Evolutionary conservation across 2,113 vertebrate genomes (phyloP), one percentile per base, ranked within the genome.

Genomic region (Chaetorhynchus papuensis): DNA sequence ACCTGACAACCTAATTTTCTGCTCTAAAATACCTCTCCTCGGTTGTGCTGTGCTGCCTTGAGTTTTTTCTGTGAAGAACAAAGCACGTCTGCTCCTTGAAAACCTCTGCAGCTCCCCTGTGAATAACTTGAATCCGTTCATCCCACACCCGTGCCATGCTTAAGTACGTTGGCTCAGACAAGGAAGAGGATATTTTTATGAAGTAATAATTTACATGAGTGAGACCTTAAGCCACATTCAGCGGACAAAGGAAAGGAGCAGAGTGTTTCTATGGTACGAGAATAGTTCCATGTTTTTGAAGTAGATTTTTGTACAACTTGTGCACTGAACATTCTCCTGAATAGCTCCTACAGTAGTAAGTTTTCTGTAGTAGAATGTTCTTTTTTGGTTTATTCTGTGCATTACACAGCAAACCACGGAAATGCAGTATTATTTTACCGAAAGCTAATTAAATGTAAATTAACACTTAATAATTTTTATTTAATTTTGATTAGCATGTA

Each of bases 401-500:
- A 31, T 80, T 69, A 56, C 9, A 41, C 20, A 61, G 37, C 57
- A 91, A 92, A 45, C 27, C 28, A 17, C 3, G 15, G 53, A 84
- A 94, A 68, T 83, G 30, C 15, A 70, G 28, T 81, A 92, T 79
- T 85, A 64, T 88, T 92, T 87, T 83, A 86, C 57, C 33, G 39
- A 83, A 82, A 90, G 52, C 70, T 13, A 83, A 90, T 88, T 77
- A 80, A 69, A 87, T 61, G 30, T 35, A 91, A 92, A 93, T 94
- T 90, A 71, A 39, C 70, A 97, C 9, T 49, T 90, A 57, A 91
- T 84, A 71, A 7, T 88, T 74, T 85, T 78, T 84, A 81, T 92
- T 94, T 88, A 39, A 79, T 96, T 92, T 91, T 95, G 81, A 86
- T 86, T 85, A 93, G 60, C 3, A 7, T 65, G 61, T 89, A 94